A percentile compares a stretch with the other conserved stretches of the same genome.
phyloP scores from a whole-genome alignment of 2,797 vertebrate genomes.

The Scolopax rusticola region DNA sequence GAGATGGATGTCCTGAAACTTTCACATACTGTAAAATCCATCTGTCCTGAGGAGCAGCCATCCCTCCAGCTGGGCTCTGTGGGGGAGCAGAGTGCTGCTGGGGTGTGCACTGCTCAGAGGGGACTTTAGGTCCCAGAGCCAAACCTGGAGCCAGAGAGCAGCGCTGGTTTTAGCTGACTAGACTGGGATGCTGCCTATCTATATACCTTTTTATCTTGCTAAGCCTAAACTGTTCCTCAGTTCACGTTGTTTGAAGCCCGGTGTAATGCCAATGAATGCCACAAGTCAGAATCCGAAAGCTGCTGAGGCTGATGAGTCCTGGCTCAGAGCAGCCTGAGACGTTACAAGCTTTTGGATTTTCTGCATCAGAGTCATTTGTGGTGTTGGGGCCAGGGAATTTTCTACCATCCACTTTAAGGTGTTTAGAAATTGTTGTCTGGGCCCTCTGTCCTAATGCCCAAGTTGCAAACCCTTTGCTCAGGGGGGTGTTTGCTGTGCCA shows the following conservation, averaged over 20 bases:
- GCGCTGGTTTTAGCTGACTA: neutral
- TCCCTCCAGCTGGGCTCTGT: neutral
- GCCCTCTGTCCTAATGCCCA: neutral
- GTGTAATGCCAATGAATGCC: neutral
- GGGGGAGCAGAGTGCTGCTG: neutral
- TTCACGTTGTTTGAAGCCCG: neutral
- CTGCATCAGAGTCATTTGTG: neutral
- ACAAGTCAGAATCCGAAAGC: neutral
- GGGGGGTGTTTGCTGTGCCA: neutral
- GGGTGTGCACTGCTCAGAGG: neutral
- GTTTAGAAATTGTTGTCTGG: neutral
- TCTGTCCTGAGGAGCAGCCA: neutral
- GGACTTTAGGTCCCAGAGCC: neutral
- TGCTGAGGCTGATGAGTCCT: neutral
- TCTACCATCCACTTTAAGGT: neutral
- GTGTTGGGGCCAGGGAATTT: neutral
- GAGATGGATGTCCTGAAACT: fast-evolving
- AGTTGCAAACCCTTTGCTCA: neutral
- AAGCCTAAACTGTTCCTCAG: neutral
- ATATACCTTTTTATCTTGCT: neutral
- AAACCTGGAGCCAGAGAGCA: neutral
- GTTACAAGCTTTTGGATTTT: neutral
- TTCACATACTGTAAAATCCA: neutral
- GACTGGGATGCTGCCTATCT: neutral
- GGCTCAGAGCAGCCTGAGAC: neutral